Base-by-base conservation (phyloP, 2,113 vertebrate species). In the Platysteira castanea region DNA sequence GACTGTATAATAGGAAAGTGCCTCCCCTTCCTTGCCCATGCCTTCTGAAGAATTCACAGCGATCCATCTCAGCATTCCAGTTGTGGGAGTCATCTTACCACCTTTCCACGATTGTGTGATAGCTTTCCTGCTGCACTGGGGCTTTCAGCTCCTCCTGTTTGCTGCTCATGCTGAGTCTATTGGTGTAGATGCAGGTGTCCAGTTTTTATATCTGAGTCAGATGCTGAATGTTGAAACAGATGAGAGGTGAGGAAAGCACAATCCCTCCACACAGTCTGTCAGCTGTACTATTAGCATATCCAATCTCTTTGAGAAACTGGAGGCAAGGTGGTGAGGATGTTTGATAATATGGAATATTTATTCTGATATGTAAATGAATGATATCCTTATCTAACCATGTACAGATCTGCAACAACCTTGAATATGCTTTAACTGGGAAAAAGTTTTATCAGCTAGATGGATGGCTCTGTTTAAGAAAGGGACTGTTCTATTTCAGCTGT, bases 151-250 rank as follows among this genome's bases (percentile, higher is more conserved):
- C 33, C 16, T 71, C 26, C 41, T 49, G 4, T 41, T 68, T 33
- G 5, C 13, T 87, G 59, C 22, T 35, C 3, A 8, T 4, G 1
- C n/a, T 47, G 22, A 4, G 1, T 59, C 23, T 2, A 2, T 4
- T 26, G 22, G 56, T 76, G 50, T 14, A 76, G 19, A 23, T 19
- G 15, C 31, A 54, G 23, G 23, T 31, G 11, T 42, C 37, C 37
- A 52, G 37, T 18, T 44, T 50, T 31, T 47, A 9, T 21, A 15
- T 9, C 26, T 42, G 26, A 42, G 17, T 68, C 27, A 31, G 44
- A 49, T 49, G n/a, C 35, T 49, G 44, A 57, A 70, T 80, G 14
- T 8, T 59, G 35, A 84, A 76, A 60, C n/a, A 39, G 39, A 14
- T 41, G 80, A 71, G 33, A 76, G 5, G 16, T 13, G 26, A 46